These are phyloP conservation scores for Liparis tanakae DNA, from an alignment of 2,797 vertebrate genomes.

Conservation along the genomic window DNA sequence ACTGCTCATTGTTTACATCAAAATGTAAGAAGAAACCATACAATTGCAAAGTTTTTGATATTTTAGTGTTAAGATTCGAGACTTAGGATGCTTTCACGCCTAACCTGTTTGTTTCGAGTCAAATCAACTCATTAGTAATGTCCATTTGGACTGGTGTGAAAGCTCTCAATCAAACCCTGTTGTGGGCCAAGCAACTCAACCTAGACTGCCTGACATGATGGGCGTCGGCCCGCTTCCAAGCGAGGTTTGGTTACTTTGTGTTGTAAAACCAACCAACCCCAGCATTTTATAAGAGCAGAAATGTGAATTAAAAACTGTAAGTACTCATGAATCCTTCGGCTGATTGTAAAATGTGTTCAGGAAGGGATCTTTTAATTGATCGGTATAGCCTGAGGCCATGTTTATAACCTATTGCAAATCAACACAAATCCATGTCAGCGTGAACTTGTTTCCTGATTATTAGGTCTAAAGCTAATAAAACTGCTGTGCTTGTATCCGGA, in stretches of 20 bases:
- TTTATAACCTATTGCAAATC: not conserved
- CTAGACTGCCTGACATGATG: not conserved
- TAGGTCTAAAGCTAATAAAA: not conserved
- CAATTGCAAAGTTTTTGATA: not conserved
- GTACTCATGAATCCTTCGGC: not conserved
- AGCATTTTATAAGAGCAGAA: not conserved
- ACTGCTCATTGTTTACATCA: not conserved
- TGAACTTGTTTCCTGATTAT: not conserved
- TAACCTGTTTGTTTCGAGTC: not conserved
- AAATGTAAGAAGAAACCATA: not conserved
- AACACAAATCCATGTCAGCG: not conserved
- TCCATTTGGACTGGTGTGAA: conserved; percentile 1
- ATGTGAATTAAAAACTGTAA: not conserved
- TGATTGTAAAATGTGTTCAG: not conserved
- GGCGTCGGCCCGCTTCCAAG: not conserved
- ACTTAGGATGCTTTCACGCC: not conserved
- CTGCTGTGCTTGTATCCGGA: not conserved
- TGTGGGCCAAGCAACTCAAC: not conserved
- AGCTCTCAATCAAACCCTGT: not conserved
- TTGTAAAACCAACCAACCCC: not conserved
- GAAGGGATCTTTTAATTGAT: not conserved
- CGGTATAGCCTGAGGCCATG: not conserved
- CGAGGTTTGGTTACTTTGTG: not conserved
- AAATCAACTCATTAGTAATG: not conserved
- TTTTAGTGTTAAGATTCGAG: not conserved